Evolutionary conservation across 1,140 invertebrate species (phyloP), one percentile per base, ranked within the genome.

Genomic region (Atta texana): DNA sequence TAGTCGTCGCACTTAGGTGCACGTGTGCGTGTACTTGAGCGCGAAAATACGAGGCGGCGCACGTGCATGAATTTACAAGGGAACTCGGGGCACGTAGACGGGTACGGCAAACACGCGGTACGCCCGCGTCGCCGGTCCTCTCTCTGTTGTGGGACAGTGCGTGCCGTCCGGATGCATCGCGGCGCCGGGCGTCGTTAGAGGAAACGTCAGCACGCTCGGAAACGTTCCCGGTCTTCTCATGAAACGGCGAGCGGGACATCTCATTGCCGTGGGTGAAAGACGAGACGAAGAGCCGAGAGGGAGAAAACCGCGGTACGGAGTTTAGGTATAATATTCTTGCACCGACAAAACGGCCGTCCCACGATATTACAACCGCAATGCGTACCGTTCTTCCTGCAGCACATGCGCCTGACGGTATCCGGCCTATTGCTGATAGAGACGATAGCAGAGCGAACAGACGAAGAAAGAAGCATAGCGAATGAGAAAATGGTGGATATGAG

Each of bases 281-380:
- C 16, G 63, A 14, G 18, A 69, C 18, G 24, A n/a, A 64, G 49
- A 10, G 51, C 3, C 7, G 2, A 55, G 49, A 21, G 69, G n/a
- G 51, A 76, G 86, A 80, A 89, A 66, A 85, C 61, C 80, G 82
- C 74, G 76, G 61, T 63, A 87, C 87, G 72, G 75, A 75, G 85
- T 88, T 92, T 92, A 91, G 74, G 80, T 91, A 88, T 92, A 92
- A 93, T 92, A 90, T 91, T 86, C 88, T 85, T 74, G 75, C 89
- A 80, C 49, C 69, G 77, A 64, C 86, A 91, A 89, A 92, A 92
- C 85, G 90, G 84, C 82, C 88, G 88, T 86, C 87, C 76, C 76
- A 66, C 91, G 89, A 92, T 93, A 93, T 93, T 93, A 92, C 92
- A 93, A 93, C 92, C 92, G 92, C 92, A 93, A 91, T 93, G 92